Base-by-base conservation (phyloP, 2,888 invertebrate genomes). In the Caenorhabditis japonica region DNA sequence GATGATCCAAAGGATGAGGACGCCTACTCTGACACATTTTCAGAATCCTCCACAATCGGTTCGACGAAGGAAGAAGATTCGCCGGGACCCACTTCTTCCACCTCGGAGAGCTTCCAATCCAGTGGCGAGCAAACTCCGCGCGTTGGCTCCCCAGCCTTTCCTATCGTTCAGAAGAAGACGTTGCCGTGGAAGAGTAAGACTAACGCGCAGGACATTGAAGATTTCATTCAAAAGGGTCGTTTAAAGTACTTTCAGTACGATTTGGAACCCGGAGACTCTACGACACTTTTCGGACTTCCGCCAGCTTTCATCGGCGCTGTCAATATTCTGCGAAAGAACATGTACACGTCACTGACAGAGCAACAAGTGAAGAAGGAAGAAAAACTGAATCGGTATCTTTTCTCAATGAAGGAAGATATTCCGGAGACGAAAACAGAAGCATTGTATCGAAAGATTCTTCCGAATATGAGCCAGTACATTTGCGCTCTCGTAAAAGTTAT, bases 301-400 rank as follows among this genome's bases (percentile, higher is more conserved):
- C 93, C 94, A 84, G 97, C 97, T 0, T 97, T 99, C 85, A 94
- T 95, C 87, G 96, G 97, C 89, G 95, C 97, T 30, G 93, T 97
- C 5, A 62, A 79, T 4, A 81, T 85, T 27, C 75, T 88, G 8
- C 52, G 91, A 94, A 91, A 73, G 17, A 81, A 85, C 69, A 59
- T 82, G n/a, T 86, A 86, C 58, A 78, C 79, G 7, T 83, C 84
- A 13, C 59, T 87, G 4, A 75, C 83, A 8, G 87, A 87, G 53
- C 61, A 84, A 25, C 56, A 87, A 84, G 75, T 79, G 19, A 75
- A 83, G 61, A 49, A 79, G 19, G 88, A 88, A n/a, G 84, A 84
- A 30, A 59, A 71, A 4, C 75, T 76, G 56, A 83, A 84, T 56
- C 59, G 83, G n/a, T 88, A 83, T 36, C 70, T 80, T n/a, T 86